Percentiles rank a stretch among this genome's conserved stretches.
These are phyloP conservation scores for Malurus leucopterus DNA, from an alignment of 2,797 vertebrate genomes.

Conservation along the genomic window DNA sequence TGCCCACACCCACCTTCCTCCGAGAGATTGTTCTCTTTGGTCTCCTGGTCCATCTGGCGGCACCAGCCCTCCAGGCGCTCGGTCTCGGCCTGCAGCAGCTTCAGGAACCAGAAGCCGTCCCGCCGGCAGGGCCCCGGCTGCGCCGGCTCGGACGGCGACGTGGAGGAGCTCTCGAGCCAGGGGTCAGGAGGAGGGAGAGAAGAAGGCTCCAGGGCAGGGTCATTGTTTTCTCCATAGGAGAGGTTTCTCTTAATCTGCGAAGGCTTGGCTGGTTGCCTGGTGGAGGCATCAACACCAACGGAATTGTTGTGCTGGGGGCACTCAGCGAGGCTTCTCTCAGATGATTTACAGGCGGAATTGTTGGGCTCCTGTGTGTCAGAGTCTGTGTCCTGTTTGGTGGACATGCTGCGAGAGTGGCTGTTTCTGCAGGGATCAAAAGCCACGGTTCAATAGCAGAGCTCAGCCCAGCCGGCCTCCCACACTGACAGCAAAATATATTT, in stretches of 20 bases:
- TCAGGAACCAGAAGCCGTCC: constrained; percentile 97
- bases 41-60: constrained; percentile 98
- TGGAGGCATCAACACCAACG: constrained; percentile 80
- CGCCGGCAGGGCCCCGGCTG: constrained; percentile 82
- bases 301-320: constrained; percentile 84
- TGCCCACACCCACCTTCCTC: constrained; percentile 85
- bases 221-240: constrained; percentile 94
- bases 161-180: constrained; percentile 90
- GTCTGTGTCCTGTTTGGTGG: constrained; percentile 92
- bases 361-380: constrained; percentile 88
- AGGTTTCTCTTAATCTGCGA: constrained; percentile 88
- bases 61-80: constrained; percentile 98
- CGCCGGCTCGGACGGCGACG: constrained; percentile 70
- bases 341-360: constrained; percentile 78
- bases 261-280: constrained; percentile 77
- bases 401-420: constrained; percentile 91
- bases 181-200: constrained; percentile 94
- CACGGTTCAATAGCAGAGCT: background rate
- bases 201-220: constrained; percentile 92
- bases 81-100: constrained; percentile 94
- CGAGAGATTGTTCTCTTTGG: constrained; percentile 94
- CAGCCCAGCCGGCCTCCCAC: background rate
- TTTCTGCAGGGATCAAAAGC: constrained; percentile 71
- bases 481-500: constrained; percentile 28
- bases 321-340: constrained; percentile 90